These are phyloP conservation scores for Disparrhopalites patrizii DNA, from an alignment of 2,888 invertebrate species.

Conservation along the genomic window DNA sequence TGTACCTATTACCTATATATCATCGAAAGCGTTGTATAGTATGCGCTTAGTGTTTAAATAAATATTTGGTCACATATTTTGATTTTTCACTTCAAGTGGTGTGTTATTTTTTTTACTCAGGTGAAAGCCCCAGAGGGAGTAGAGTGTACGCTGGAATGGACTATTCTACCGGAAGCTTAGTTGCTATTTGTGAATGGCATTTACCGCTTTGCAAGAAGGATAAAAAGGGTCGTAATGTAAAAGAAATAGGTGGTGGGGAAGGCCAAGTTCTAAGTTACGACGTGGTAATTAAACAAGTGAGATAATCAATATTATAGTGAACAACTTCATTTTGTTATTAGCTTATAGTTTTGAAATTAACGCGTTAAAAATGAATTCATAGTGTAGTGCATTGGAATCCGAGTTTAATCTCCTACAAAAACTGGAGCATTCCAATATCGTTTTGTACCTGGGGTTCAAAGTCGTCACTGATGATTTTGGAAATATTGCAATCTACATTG, in stretches of 20 bases:
- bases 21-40: not conserved
- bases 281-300: slow-evolving; percentile 37
- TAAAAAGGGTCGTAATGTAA: slow-evolving; percentile 32
- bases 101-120: slow-evolving; percentile 51
- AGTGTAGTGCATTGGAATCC: slow-evolving; percentile 68
- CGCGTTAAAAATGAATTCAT: no score
- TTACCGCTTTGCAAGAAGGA: slow-evolving; percentile 37
- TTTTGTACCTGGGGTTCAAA: slow-evolving; percentile 71
- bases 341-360: no score
- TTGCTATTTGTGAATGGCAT: slow-evolving; percentile 73
- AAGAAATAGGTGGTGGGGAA: slow-evolving; percentile 30
- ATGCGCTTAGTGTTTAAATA: not conserved
- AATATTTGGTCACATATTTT: no score
- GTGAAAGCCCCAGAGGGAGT: slow-evolving; percentile 69
- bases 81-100: slow-evolving; percentile 8
- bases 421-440: slow-evolving; percentile 67
- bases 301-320: not conserved
- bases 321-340: not conserved
- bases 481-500: slow-evolving; percentile 62
- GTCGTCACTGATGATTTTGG: slow-evolving; percentile 59
- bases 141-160: slow-evolving; percentile 74
- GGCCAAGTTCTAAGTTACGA: slow-evolving; percentile 19
- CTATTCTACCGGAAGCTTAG: slow-evolving; percentile 64
- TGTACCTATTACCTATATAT: no score
- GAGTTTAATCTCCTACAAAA: slow-evolving; percentile 69